phyloP scores from a whole-genome alignment of 2,797 vertebrate genomes.

The Xenops minutus region DNA sequence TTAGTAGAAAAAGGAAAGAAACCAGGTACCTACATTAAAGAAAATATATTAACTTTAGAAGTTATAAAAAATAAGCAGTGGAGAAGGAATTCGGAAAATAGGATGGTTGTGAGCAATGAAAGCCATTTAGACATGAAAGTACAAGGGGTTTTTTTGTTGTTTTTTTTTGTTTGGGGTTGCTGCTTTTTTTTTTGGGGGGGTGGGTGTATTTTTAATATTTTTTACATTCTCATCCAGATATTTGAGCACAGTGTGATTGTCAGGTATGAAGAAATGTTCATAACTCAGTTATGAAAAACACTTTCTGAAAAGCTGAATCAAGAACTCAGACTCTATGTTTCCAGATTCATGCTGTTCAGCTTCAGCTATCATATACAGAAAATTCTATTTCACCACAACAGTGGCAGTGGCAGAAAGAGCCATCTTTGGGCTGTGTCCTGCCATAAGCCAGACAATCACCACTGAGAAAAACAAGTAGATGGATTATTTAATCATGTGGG shows the following conservation, averaged over 20 bases:
- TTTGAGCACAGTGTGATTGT: background rate
- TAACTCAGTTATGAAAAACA: background rate
- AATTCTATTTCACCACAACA: background rate
- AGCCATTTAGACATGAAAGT: background rate
- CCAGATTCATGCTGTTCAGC: background rate
- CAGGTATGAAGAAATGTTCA: background rate
- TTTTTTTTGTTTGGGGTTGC: too few relatives aligned
- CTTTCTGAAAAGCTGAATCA: background rate
- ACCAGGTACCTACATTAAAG: background rate
- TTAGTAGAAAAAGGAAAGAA: background rate
- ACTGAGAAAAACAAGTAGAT: background rate
- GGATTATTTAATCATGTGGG: background rate
- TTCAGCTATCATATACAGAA: accelerated
- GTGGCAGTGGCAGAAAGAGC: background rate
- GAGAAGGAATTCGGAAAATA: background rate
- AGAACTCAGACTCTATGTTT: background rate
- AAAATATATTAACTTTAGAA: background rate
- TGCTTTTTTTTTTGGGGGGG: too few relatives aligned
- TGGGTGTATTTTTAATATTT: background rate
- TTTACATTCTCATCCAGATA: background rate
- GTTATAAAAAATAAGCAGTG: background rate
- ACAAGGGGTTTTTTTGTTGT: too few relatives aligned
- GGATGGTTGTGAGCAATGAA: background rate
- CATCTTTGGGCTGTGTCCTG: background rate
- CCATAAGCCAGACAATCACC: background rate